Conservation (phyloP, 1,140 invertebrate species). For the Drosophila insularis region DNA sequence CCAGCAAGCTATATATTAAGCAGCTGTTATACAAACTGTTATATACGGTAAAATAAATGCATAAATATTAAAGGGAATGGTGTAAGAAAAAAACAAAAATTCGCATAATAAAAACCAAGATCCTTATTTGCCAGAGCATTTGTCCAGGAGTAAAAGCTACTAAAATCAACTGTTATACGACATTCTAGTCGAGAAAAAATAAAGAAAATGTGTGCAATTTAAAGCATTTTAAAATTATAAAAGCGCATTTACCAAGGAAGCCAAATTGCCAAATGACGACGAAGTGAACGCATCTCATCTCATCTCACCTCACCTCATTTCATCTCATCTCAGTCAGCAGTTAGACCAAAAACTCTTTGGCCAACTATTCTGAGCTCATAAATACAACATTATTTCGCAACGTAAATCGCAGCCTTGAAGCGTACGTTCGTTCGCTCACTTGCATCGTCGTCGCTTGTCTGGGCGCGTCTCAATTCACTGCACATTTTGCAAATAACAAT, state of each 20-base stretch:
- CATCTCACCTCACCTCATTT: not conserved
- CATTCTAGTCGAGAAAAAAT: too few species aligned
- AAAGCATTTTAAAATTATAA: not conserved
- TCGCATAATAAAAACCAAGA: too few species aligned
- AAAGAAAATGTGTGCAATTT: too few species aligned
- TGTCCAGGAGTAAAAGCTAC: too few species aligned
- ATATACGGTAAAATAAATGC: not conserved
- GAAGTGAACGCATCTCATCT: not conserved
- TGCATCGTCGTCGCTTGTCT: constrained; percentile 64
- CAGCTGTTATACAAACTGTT: not conserved
- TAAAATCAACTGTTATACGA: too few species aligned
- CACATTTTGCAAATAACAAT: constrained; percentile 81
- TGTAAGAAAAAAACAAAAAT: not conserved
- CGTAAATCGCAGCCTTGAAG: constrained; percentile 66
- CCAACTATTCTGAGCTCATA: constrained; percentile 70
- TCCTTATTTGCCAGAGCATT: too few species aligned
- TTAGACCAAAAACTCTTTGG: constrained; percentile 42
- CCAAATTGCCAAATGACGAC: too few species aligned
- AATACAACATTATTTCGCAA: constrained; percentile 75
- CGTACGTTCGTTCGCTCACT: constrained; percentile 4
- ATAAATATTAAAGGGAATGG: too few species aligned
- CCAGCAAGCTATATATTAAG: not conserved
- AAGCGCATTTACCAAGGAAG: not conserved
- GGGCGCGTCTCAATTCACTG: constrained; percentile 74
- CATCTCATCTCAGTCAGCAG: constrained; percentile 1